Evolutionary conservation across 2,113 vertebrate species (phyloP), one percentile per base, ranked within the genome.

Genomic region (Rana temporaria): DNA sequence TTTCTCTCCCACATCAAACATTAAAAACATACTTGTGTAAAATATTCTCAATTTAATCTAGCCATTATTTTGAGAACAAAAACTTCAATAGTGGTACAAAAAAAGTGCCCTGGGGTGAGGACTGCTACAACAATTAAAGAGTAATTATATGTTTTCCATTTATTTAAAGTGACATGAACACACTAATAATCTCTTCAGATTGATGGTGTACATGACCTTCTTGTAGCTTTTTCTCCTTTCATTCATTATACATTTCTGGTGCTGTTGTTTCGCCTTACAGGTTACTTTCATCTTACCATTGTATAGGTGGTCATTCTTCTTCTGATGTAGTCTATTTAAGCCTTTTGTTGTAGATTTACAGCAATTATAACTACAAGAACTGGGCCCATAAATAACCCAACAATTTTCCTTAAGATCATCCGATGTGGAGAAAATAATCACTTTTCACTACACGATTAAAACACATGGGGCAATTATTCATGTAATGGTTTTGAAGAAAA

Each of bases 161-260:
- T 48, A 48, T 48, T 48, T n/a, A 60, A 60, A 60, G 57, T 60
- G 57, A n/a, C 57, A 60, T n/a, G 18, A n/a, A 60, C 57, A 60
- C 57, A 60, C 8, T 48, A 48, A 48, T 8, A 48, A 48, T 57
- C 24, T 8, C 32, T 73, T 73, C 15, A 53, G 8, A 56, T 73
- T 56, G 55, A 26, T 56, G 70, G 20, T 9, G 34, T 2, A n/a
- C 55, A 9, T 17, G 55, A 74, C 70, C 30, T 74, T 48, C 38
- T 7, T 42, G 5, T 42, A 42, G 3, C 26, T 30, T 30, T 30
- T 30, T 30, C 34, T 4, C 2, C 26, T 38, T 74, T 74, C 71
- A 24, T 74, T 4, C 7, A 8, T 8, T 38, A 38, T 38, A 48
- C 18, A 30, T 14, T 74, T 30, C 30, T 60, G 0, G 7, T 74